Evolutionary conservation across 2,113 vertebrate genomes (phyloP), one percentile per base, ranked within the genome.

Genomic region (Morone chrysops): DNA sequence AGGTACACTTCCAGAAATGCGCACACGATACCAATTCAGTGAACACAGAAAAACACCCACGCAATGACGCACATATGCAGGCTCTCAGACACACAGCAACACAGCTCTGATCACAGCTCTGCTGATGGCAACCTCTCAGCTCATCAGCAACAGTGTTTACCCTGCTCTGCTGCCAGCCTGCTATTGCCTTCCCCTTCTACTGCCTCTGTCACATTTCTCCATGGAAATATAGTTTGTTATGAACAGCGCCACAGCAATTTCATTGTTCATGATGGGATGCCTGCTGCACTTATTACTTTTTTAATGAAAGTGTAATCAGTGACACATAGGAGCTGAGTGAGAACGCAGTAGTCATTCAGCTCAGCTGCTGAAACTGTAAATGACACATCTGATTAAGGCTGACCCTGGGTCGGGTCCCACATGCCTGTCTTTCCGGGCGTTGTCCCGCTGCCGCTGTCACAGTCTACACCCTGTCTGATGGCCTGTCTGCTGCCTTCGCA

Each of bases 221-320:
- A 68, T 75, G 66, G 81, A 82, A 75, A 90, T 87, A 72, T 41
- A 56, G 71, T 83, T 89, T 82, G 67, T 80, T 50, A 77, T 78
- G 70, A 87, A 65, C 36, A 16, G 53, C 31, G 48, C 22, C 4
- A 73, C 43, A 41, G 73, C 72, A 78, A 78, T 80, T 78, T 75
- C 65, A 60, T 59, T 74, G 51, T 84, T 87, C 89, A 70, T 81
- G 76, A 89, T 78, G 53, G 36, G 77, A 78, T 51, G 20, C 9
- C 73, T 79, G 68, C 65, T 62, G 53, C 38, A 22, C 68, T 80
- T 86, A 89, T 90, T 91, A 83, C 77, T 86, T 71, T 89, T 80
- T 83, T 84, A 91, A 93, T 92, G 75, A 90, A 88, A 70, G 41
- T 17, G 22, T 90, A 92, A 90, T 90, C 73, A 87, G 57, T 82